Conservation (phyloP, 2,113 vertebrate species). For the Varanus komodoensis region DNA sequence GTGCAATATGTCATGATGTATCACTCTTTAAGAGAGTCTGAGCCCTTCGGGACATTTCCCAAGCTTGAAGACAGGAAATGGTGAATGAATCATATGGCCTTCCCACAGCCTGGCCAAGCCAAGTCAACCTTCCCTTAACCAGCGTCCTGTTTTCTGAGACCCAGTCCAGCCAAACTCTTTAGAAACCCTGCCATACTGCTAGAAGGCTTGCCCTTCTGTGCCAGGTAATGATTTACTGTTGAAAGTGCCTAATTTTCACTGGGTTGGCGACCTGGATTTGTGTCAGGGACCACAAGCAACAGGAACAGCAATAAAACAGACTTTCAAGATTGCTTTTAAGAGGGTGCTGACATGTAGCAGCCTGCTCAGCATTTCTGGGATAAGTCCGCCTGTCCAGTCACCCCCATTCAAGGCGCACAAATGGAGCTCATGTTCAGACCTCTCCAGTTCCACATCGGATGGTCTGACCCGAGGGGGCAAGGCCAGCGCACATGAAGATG, state of each 20-base stretch:
- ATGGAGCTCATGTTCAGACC: too few relatives aligned
- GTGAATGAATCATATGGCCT: neutral
- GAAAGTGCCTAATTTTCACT: neutral
- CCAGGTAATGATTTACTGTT: neutral
- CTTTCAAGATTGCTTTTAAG: neutral
- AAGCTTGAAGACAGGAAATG: neutral
- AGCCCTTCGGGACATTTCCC: slow-evolving; percentile 1
- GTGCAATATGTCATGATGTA: slow-evolving; percentile 6
- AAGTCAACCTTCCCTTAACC: neutral
- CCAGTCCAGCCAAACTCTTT: neutral
- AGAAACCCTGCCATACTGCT: neutral
- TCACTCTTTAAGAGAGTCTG: slow-evolving; percentile 9
- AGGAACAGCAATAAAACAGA: neutral
- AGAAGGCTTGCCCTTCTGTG: neutral
- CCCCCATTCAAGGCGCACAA: neutral
- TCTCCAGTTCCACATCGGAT: too few relatives aligned
- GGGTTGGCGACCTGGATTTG: neutral
- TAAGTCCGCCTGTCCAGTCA: neutral
- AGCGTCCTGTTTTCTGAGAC: neutral
- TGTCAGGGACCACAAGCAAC: neutral
- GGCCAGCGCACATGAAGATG: too few relatives aligned
- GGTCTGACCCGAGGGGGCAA: too few relatives aligned
- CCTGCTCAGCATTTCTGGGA: neutral
- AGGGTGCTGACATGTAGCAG: neutral
- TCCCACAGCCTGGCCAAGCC: neutral